Evolutionary conservation across 2,888 invertebrate genomes (phyloP).

Genomic region (Nomada fucata): DNA sequence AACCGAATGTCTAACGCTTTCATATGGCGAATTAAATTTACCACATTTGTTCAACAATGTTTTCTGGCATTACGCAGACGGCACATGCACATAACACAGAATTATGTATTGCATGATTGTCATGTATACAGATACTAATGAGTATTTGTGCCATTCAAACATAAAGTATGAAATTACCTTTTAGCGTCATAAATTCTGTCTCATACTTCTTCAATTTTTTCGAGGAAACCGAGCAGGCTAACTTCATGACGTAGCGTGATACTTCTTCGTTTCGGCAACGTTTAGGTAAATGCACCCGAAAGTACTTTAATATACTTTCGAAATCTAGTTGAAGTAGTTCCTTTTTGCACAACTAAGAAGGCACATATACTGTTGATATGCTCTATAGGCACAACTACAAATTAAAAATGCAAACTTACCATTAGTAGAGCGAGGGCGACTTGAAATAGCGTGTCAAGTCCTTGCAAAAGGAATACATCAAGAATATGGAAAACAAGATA

Average conservation of each 20-base stretch:
- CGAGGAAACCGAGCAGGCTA: slow-evolving; percentile 95
- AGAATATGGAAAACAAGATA: slow-evolving; percentile 98
- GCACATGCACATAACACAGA: slow-evolving; percentile 35
- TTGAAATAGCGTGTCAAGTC: slow-evolving; percentile 97
- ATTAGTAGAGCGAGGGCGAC: slow-evolving; percentile 96
- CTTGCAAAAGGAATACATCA: slow-evolving; percentile 97
- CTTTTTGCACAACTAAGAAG: slow-evolving; percentile 90
- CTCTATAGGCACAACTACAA: background rate
- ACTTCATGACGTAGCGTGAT: slow-evolving; percentile 94
- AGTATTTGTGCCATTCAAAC: slow-evolving; percentile 73
- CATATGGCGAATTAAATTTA: slow-evolving; percentile 49
- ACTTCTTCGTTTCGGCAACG: slow-evolving; percentile 96
- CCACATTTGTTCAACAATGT: slow-evolving; percentile 37
- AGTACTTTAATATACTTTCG: slow-evolving; percentile 98
- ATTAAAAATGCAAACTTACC: slow-evolving; percentile 84
- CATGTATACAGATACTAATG: slow-evolving; percentile 26
- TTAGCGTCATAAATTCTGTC: slow-evolving; percentile 92
- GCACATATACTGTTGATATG: background rate
- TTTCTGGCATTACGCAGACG: too few relatives aligned
- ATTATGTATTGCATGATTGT: slow-evolving; percentile 28
- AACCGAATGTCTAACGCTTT: slow-evolving; percentile 20
- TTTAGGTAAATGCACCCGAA: slow-evolving; percentile 98
- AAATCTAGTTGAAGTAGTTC: slow-evolving; percentile 97
- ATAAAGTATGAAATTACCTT: slow-evolving; percentile 86
- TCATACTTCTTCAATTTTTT: slow-evolving; percentile 98